These are phyloP conservation scores for Torymus tubicola DNA, from an alignment of 2,888 invertebrate species.

Conservation along the genomic window DNA sequence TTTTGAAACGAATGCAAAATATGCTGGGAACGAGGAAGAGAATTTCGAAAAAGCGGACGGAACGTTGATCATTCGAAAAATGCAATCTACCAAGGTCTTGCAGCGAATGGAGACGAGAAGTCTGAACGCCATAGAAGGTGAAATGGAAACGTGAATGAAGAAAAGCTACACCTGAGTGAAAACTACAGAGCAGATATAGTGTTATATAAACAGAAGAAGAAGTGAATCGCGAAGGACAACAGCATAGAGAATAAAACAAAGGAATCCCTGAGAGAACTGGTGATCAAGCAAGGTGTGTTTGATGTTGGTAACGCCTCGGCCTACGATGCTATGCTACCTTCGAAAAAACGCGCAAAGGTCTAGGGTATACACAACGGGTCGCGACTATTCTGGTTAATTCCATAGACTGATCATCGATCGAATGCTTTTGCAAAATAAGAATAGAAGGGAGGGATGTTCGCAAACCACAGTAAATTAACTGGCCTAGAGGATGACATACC, in stretches of 20 bases:
- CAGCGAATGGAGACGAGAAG: no score
- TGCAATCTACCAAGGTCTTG: not conserved
- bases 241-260: not conserved
- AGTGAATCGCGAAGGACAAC: constrained; percentile 9
- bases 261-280: constrained; percentile 66
- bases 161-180: not conserved
- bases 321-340: constrained; percentile 66
- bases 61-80: constrained; percentile 29
- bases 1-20: constrained; percentile 25
- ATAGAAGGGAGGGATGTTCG: not conserved
- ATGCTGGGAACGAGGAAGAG: constrained; percentile 34
- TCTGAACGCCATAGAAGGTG: constrained; percentile 5
- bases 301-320: constrained; percentile 61
- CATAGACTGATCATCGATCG: no score
- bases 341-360: constrained; percentile 61
- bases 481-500: not conserved
- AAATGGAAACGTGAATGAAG: constrained; percentile 31
- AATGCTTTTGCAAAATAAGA: no score
- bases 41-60: not conserved
- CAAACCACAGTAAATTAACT: constrained; percentile 16
- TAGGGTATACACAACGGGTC: not conserved
- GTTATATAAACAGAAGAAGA: constrained; percentile 20
- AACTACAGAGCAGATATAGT: not conserved
- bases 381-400: no score
- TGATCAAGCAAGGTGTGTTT: constrained; percentile 74